Evolutionary conservation across 2,888 invertebrate genomes (phyloP).

Genomic region (Cheilosia urbana): DNA sequence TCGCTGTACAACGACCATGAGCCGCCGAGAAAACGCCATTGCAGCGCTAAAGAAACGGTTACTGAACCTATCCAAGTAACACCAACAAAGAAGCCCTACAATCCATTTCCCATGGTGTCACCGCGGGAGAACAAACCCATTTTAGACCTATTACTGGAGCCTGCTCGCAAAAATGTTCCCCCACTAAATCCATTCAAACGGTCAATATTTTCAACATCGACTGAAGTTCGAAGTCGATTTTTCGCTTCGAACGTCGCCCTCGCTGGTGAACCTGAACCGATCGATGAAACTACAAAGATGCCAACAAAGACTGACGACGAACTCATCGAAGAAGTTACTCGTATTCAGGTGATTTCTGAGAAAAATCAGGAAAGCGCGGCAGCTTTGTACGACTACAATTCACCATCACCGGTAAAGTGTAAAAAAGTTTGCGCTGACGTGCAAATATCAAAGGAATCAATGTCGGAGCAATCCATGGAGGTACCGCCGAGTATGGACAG

Average conservation of each 20-base stretch:
- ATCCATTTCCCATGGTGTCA: slow-evolving; percentile 81
- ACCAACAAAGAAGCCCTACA: slow-evolving; percentile 79
- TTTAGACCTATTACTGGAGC: slow-evolving; percentile 11
- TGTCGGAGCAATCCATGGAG: neutral
- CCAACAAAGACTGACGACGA: slow-evolving; percentile 52
- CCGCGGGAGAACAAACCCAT: slow-evolving; percentile 63
- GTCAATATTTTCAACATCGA: slow-evolving; percentile 82
- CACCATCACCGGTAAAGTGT: slow-evolving; percentile 59
- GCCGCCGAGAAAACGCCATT: slow-evolving; percentile 59
- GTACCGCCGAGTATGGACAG: slow-evolving; percentile 40
- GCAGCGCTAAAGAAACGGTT: slow-evolving; percentile 56
- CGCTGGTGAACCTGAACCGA: slow-evolving; percentile 24
- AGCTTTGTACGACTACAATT: slow-evolving; percentile 72
- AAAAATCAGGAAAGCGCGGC: slow-evolving; percentile 54
- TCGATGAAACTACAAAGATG: slow-evolving; percentile 5
- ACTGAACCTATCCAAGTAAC: slow-evolving; percentile 76
- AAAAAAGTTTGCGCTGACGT: neutral
- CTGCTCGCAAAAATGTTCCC: slow-evolving; percentile 17
- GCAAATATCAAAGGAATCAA: slow-evolving; percentile 3
- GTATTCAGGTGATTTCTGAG: slow-evolving; percentile 75
- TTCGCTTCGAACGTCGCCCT: slow-evolving; percentile 82
- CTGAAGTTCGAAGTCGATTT: slow-evolving; percentile 86
- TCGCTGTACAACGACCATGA: slow-evolving; percentile 78
- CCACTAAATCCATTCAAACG: slow-evolving; percentile 85
- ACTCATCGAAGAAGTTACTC: slow-evolving; percentile 75